Evolutionary conservation across 2,797 vertebrate species (phyloP).

Genomic region (Borostomias antarcticus): DNA sequence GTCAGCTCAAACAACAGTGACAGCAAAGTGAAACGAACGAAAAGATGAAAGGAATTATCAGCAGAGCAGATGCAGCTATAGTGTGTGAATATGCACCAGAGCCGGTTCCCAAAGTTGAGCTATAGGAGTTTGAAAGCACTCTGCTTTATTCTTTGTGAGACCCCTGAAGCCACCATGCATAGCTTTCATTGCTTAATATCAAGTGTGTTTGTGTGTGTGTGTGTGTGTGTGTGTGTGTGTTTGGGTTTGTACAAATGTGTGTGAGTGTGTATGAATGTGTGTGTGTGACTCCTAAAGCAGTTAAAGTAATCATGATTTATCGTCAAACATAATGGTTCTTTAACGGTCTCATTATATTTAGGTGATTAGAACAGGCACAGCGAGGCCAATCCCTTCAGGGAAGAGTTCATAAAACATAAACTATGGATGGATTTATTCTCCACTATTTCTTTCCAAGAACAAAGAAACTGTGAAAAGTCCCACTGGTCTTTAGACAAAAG

Average conservation of each 20-base stretch:
- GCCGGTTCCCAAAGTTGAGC: conserved; percentile 60
- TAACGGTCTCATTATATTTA: neutral
- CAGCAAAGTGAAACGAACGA: conserved; percentile 61
- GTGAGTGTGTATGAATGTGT: conserved; percentile 23
- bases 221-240: conserved; percentile 25
- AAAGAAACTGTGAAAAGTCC: neutral
- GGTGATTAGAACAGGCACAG: neutral
- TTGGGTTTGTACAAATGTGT: conserved; percentile 1
- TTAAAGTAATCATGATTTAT: neutral
- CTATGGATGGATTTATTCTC: too few species aligned
- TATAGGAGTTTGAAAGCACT: conserved; percentile 4
- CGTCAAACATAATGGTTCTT: neutral
- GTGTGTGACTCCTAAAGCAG: too few species aligned
- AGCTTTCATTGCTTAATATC: conserved; percentile 6
- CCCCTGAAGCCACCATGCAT: conserved; percentile 5
- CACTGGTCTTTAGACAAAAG: too few species aligned
- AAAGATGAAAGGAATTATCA: conserved; percentile 59
- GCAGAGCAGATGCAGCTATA: conserved; percentile 23
- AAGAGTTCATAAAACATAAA: too few species aligned
- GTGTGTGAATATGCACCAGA: conserved; percentile 49
- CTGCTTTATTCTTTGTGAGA: conserved; percentile 30
- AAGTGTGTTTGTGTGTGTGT: conserved; percentile 14
- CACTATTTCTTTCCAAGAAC: neutral
- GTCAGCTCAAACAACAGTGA: conserved; percentile 58
- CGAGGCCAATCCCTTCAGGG: neutral